Conservation (phyloP, 1,140 invertebrate species). For the Drosophila elegans region DNA sequence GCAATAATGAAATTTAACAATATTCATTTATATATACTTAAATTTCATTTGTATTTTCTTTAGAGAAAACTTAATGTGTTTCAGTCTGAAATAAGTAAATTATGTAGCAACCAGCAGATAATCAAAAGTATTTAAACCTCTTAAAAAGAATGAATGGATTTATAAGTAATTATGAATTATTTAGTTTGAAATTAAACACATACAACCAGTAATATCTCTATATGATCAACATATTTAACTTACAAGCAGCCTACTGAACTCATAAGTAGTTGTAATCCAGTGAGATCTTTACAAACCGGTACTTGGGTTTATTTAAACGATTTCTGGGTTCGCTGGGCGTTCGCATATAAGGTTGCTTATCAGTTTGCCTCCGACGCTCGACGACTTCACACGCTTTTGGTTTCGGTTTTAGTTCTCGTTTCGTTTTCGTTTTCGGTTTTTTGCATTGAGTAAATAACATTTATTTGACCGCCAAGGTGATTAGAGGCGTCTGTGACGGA, state of each 20-base stretch:
- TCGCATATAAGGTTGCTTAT: conserved; percentile 58
- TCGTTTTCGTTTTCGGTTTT: conserved; percentile 47
- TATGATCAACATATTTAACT: too few relatives aligned
- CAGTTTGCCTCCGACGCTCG: conserved; percentile 49
- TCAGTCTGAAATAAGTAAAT: too few relatives aligned
- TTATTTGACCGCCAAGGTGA: conserved; percentile 71
- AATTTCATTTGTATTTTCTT: too few relatives aligned
- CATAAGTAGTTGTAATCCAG: conserved; percentile 2
- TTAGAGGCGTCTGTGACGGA: conserved; percentile 17
- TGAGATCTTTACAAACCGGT: conserved; percentile 38
- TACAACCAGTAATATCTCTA: too few relatives aligned
- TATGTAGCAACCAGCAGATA: too few relatives aligned
- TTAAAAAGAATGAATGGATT: too few relatives aligned
- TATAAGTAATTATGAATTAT: too few relatives aligned
- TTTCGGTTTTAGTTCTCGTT: conserved; percentile 32
- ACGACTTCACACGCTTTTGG: conserved; percentile 13
- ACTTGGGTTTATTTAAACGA: conserved; percentile 20
- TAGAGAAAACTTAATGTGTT: too few relatives aligned
- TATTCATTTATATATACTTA: too few relatives aligned
- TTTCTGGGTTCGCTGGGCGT: conserved; percentile 9
- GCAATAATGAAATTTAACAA: too few relatives aligned
- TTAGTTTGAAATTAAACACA: background rate
- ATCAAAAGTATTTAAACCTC: too few relatives aligned
- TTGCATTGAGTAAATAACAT: conserved; percentile 59
- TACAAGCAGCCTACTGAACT: conserved; percentile 17